A percentile compares a stretch with the other conserved stretches of the same genome.
Conservation (phyloP, 2,797 vertebrate species). For the Scolopax rusticola region DNA sequence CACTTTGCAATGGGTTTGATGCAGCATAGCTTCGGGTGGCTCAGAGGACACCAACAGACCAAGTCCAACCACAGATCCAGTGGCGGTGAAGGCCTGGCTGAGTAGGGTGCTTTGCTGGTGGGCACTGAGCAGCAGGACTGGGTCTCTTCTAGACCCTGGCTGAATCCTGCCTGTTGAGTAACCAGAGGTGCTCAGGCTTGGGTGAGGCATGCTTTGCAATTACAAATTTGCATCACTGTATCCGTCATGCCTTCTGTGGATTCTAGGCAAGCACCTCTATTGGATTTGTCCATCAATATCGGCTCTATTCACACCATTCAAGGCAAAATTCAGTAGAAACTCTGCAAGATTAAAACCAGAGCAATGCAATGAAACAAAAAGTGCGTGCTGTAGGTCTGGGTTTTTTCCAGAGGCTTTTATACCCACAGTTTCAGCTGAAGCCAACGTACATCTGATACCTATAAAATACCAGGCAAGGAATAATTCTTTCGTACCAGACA, state of each 20-base stretch:
- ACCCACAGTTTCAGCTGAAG: background rate
- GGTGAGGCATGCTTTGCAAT: background rate
- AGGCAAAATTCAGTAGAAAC: background rate
- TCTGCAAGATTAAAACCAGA: background rate
- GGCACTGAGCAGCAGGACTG: rapidly evolving
- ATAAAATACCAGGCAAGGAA: background rate
- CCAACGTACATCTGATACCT: background rate
- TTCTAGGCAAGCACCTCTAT: background rate
- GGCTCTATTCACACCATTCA: background rate
- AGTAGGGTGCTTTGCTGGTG: rapidly evolving
- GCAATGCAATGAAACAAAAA: background rate
- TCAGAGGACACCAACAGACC: background rate
- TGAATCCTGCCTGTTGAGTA: background rate
- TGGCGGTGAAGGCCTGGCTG: background rate
- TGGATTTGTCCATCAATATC: background rate
- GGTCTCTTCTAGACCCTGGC: background rate
- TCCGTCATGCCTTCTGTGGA: background rate
- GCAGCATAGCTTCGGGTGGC: rapidly evolving
- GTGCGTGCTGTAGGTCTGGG: background rate
- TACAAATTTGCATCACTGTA: background rate
- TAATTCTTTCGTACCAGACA: background rate
- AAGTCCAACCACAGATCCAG: background rate
- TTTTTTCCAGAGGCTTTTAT: background rate
- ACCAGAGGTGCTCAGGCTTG: background rate
- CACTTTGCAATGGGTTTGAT: background rate